Evolutionary conservation across 2,888 invertebrate genomes (phyloP).

Genomic region (Rhagophthalmus giganteus): DNA sequence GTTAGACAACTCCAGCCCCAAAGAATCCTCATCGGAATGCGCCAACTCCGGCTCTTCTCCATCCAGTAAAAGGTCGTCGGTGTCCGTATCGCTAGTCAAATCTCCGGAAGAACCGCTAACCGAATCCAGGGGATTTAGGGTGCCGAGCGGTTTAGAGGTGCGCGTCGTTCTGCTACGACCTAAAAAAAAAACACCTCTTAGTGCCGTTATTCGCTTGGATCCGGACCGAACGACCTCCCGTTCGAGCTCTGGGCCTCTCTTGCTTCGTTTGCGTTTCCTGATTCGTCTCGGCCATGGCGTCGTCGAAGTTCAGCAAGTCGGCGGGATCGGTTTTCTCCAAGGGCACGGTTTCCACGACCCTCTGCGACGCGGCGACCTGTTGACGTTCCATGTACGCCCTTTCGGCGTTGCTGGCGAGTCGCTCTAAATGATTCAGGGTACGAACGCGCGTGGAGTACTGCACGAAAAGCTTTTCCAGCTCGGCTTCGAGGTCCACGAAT

Average conservation of each 20-base stretch:
- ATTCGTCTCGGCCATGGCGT: constrained; percentile 37
- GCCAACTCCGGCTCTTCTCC: constrained; percentile 53
- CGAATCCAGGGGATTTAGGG: constrained; percentile 47
- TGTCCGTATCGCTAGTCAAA: constrained; percentile 50
- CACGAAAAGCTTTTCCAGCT: constrained; percentile 81
- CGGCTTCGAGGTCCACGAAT: constrained; percentile 84
- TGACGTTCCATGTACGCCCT: constrained; percentile 76
- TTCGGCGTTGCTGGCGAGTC: constrained; percentile 81
- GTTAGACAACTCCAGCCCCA: constrained; percentile 50
- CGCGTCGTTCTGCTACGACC: constrained; percentile 40
- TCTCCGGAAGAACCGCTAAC: constrained; percentile 49
- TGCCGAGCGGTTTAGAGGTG: constrained; percentile 42
- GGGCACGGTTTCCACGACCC: constrained; percentile 61
- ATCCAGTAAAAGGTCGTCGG: constrained; percentile 52
- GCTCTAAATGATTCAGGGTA: constrained; percentile 85
- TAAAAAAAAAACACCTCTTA: constrained; percentile 11
- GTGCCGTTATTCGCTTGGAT: too few species aligned
- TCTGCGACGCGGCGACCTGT: constrained; percentile 62
- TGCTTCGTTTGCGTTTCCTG: constrained; percentile 48
- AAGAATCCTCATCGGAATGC: constrained; percentile 52
- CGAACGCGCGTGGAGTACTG: constrained; percentile 87
- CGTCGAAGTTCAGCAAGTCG: constrained; percentile 43
- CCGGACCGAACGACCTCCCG: too few species aligned
- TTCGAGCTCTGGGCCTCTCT: constrained; percentile 62
- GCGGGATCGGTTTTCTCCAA: constrained; percentile 43